A percentile compares a stretch with the other conserved stretches of the same genome.
Evolutionary conservation across 1,140 invertebrate genomes (phyloP).

Genomic region (Drosophila nebulosa): DNA sequence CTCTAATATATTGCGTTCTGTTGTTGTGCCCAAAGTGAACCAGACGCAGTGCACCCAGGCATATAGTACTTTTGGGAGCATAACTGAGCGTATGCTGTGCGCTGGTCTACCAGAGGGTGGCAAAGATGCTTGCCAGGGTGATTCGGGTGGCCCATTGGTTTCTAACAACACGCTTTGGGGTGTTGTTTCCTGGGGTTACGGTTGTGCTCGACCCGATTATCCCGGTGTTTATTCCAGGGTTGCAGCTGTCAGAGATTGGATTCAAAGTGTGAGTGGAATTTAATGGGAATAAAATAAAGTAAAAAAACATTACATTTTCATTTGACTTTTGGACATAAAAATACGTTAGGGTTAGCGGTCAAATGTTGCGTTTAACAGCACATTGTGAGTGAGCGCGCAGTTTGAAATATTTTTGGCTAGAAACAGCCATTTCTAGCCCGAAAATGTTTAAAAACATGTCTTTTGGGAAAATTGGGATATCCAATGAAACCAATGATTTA

Average conservation of each 20-base stretch:
- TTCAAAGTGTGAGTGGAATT: slow-evolving; percentile 56
- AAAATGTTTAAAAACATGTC: too few relatives aligned
- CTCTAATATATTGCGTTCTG: slow-evolving; percentile 71
- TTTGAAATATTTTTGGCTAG: neutral
- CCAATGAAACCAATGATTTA: too few relatives aligned
- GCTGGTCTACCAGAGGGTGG: slow-evolving; percentile 86
- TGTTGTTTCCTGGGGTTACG: slow-evolving; percentile 84
- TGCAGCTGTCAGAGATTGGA: slow-evolving; percentile 80
- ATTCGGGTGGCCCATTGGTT: slow-evolving; percentile 81
- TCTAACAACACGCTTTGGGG: slow-evolving; percentile 80
- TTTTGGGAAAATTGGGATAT: too few relatives aligned
- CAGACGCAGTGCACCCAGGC: slow-evolving; percentile 63
- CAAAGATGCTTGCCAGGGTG: slow-evolving; percentile 87
- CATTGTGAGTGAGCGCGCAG: neutral
- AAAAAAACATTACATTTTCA: neutral
- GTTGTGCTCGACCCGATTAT: slow-evolving; percentile 82
- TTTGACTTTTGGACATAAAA: neutral
- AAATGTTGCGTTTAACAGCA: neutral
- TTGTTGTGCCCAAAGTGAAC: slow-evolving; percentile 80
- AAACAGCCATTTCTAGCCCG: too few relatives aligned
- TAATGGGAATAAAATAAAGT: slow-evolving; percentile 3
- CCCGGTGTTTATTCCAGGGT: slow-evolving; percentile 84
- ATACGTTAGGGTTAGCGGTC: neutral
- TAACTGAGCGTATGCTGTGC: slow-evolving; percentile 86
- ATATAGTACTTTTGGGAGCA: slow-evolving; percentile 55